Base-by-base conservation (phyloP, 1,140 invertebrate species). In the Drosophila pseudoananassae region DNA sequence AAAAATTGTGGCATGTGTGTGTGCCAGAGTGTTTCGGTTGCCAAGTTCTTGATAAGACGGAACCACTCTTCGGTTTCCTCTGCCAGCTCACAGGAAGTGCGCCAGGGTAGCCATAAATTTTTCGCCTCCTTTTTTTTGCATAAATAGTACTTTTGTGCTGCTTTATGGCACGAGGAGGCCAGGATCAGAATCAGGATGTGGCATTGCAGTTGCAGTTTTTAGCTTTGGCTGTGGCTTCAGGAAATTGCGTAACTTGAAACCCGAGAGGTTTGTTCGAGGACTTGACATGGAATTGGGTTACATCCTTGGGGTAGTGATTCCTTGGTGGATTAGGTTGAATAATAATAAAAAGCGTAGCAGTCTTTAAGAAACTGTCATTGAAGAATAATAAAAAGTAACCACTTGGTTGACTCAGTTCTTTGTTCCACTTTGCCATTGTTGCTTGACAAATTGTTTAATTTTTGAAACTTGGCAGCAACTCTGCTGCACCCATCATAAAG, bases 31-130 rank as follows among this genome's bases (percentile, higher is more conserved):
- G 58, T 81, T 81, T 73, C 56, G 64, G 59, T 64, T 85, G 81
- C 81, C 81, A 85, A 85, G 69, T 87, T 85, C 64, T 75, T 78
- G 77, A 87, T 78, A 81, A 78, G 66, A 85, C 76, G 78, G 46
- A 83, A 63, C 56, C 60, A 64, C 73, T 82, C 56, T 70, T 70
- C 20, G 36, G 70, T 17, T 69, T 56, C 38, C 56, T 40, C 8
- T 56, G 27, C 64, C 33, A 17, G 47, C 27, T 50, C n/a, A 31
- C 43, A 87, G 81, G 82, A 85, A 87, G 81, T 85, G 60, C 63
- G 63, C 60, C 64, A 60, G 65, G 64, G 45, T 56, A 60, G 74
- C 82, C 52, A 87, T 85, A 85, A 78, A 85, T 85, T 85, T 50
- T 43, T 40, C 59, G 38, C 49, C 64, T 20, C 50, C 5, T 33